Base-by-base conservation (phyloP, 2,888 invertebrate genomes). In the Mesochorus sp. region DNA sequence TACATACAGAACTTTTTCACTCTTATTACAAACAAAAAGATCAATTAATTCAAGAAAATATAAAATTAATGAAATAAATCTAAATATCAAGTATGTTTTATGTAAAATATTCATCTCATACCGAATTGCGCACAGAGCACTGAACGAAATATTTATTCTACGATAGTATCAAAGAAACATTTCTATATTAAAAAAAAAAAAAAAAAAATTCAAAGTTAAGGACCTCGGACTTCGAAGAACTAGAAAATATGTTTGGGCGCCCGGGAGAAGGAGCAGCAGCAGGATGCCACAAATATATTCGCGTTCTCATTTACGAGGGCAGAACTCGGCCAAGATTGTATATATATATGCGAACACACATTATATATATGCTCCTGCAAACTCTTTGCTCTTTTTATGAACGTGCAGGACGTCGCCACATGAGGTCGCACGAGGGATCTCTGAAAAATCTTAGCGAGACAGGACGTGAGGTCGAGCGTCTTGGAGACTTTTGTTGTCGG, bases 391-490 rank as follows among this genome's bases (percentile, higher is more conserved):
- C 73, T 59, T 70, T 71, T 55, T 55, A 53, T 37, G 66, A 53
- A 71, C 78, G 71, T 67, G 74, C 66, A 55, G 57, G 62, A 66
- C 66, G 61, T n/a, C 70, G 44, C 71, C 51, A 34, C 78, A 75
- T 79, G 78, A 74, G 78, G 78, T 70, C 78, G 51, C 55, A 70
- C 66, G 59, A 53, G 55, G 62, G 51, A 78, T 78, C 61, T 72
- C 53, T 74, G 37, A 64, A 78, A 74, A 74, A 71, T 74, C 59
- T 70, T 17, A 39, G 64, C 59, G 57, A 61, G 67, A 47, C 55
- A 66, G 74, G 39, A 78, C 70, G 70, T 74, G 74, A 71, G 74
- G 47, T 79, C 71, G 55, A 31, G 8, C n/a, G 37, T 62, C 51
- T 57, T 26, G 51, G 34, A 14, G 6, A 61, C 74, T 66, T 71